phyloP scores from a whole-genome alignment of 2,888 invertebrate genomes.

The Ferdinandea cuprea region DNA sequence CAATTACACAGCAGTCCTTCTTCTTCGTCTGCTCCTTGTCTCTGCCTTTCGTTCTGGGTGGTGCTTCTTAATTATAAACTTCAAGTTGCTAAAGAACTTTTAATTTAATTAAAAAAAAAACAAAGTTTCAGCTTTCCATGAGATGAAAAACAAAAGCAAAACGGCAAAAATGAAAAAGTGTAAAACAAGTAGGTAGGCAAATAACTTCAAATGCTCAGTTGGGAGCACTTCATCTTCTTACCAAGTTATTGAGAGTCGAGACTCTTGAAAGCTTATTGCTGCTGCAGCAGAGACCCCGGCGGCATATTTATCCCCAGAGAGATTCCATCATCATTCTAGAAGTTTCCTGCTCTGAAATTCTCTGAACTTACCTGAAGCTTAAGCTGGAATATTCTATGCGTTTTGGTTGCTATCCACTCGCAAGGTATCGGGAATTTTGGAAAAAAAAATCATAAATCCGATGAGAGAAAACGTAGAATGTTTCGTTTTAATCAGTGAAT shows the following conservation, averaged over 20 bases:
- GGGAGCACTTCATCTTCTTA: slow-evolving; percentile 50
- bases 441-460: slow-evolving; percentile 56
- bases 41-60: neutral
- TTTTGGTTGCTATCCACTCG: neutral
- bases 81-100: slow-evolving; percentile 44
- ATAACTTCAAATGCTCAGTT: slow-evolving; percentile 59
- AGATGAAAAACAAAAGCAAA: neutral
- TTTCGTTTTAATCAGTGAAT: slow-evolving; percentile 26
- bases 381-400: slow-evolving; percentile 14
- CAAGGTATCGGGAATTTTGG: too few species aligned
- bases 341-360: slow-evolving; percentile 36
- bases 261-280: slow-evolving; percentile 45
- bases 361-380: slow-evolving; percentile 12
- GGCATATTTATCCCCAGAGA: slow-evolving; percentile 38
- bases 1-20: slow-evolving; percentile 51
- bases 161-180: neutral
- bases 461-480: slow-evolving; percentile 14
- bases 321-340: slow-evolving; percentile 64
- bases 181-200: slow-evolving; percentile 37
- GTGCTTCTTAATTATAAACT: slow-evolving; percentile 66
- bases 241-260: slow-evolving; percentile 41
- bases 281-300: neutral
- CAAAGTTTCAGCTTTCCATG: neutral
- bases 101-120: slow-evolving; percentile 42
- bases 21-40: too few species aligned